Evolutionary conservation across 2,888 invertebrate genomes (phyloP).

Genomic region (Mythimna loreyi): DNA sequence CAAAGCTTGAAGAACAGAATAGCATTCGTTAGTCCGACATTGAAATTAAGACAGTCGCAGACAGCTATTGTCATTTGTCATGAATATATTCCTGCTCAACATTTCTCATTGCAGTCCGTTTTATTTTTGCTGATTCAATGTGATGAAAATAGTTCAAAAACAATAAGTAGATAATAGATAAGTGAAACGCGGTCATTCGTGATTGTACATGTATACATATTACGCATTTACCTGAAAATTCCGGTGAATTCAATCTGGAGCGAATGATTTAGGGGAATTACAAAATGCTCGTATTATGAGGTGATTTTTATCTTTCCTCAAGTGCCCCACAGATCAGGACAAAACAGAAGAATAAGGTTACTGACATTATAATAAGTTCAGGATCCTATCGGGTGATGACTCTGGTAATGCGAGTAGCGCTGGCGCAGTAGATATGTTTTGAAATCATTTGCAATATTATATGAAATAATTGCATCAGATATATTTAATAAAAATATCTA

Average conservation of each 20-base stretch:
- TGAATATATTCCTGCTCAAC: conserved; percentile 38
- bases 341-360: background rate
- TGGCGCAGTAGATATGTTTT: background rate
- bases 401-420: background rate
- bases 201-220: conserved; percentile 11
- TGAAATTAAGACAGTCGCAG: conserved; percentile 32
- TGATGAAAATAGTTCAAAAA: conserved; percentile 16
- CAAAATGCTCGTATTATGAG: conserved; percentile 18
- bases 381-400: conserved; percentile 11
- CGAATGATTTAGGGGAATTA: conserved; percentile 26
- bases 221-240: conserved; percentile 29
- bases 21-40: conserved; percentile 22
- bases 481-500: too few species aligned
- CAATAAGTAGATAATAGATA: conserved; percentile 43
- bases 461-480: too few species aligned
- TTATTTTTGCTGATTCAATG: conserved; percentile 28
- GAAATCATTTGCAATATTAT: conserved; percentile 1
- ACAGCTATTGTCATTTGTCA: conserved; percentile 33
- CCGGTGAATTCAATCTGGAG: conserved; percentile 25
- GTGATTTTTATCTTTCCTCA: conserved; percentile 1
- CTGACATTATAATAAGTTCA: conserved; percentile 13
- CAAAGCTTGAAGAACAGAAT: conserved; percentile 3
- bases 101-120: conserved; percentile 20
- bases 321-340: background rate
- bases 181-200: conserved; percentile 43